Evolutionary conservation across 2,888 invertebrate genomes (phyloP), one percentile per base, ranked within the genome.

Genomic region (Chrysolina haemoptera): DNA sequence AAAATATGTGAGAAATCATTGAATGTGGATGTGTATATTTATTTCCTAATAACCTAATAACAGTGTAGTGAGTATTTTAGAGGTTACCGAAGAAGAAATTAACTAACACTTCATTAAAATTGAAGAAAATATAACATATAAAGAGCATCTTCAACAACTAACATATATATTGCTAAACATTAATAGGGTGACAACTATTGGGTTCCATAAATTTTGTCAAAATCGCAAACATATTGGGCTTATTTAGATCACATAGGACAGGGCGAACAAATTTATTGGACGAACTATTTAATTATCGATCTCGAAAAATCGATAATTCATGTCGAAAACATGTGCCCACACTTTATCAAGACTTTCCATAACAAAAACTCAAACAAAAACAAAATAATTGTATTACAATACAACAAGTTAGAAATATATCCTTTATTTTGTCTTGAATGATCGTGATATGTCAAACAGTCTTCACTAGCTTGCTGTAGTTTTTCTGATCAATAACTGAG

Each of bases 121-220:
- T 74, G 78, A 79, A 74, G 70, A 78, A 75, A 62, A 68, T 40
- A 76, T 78, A 83, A 82, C 81, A 74, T 78, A 80, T 76, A 79
- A 81, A 82, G 79, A 82, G 80, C 77, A 76, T 80, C 79, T 81
- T 82, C 82, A 85, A 83, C 83, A 84, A 83, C 85, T 85, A 85
- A 84, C 84, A 86, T 83, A 84, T 83, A 82, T 86, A 86, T 85
- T 84, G 85, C 85, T 86, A 86, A 79, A 84, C 85, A 86, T 85
- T 83, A 81, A 84, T 78, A 77, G 75, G 75, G 75, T 79, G 80
- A 84, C 83, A 80, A 82, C 84, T 83, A 84, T 76, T 71, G 72
- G 71, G 68, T 76, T 78, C 62, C 43, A 66, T n/a, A 11, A 43
- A 11, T 62, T 16, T 70, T 10, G 41, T 41, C 35, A 40, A 11